Evolutionary conservation across 2,113 vertebrate genomes (phyloP).

Genomic region (Hyla sarda): DNA sequence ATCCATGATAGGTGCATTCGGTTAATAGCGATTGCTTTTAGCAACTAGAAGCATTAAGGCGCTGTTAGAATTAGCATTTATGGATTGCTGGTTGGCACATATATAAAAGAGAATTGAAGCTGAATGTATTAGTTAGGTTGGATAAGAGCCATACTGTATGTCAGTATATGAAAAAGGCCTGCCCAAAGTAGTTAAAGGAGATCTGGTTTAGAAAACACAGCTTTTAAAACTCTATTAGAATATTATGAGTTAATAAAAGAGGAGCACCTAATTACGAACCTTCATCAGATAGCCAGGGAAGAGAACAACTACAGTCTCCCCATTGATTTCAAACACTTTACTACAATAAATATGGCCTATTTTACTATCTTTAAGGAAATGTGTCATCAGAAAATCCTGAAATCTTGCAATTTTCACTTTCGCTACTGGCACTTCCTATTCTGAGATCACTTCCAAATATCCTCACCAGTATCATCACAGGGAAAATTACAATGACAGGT

Average conservation of each 20-base stretch:
- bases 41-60: background rate
- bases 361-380: too few species aligned
- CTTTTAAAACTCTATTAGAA: background rate
- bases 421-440: too few species aligned
- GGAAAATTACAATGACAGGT: too few species aligned
- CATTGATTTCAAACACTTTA: background rate
- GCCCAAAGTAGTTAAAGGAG: background rate
- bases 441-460: too few species aligned
- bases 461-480: too few species aligned
- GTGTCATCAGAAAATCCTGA: too few species aligned
- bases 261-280: background rate
- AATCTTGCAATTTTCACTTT: too few species aligned
- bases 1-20: background rate
- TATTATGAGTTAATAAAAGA: background rate
- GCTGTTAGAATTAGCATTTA: background rate
- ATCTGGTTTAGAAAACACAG: background rate
- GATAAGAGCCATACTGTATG: background rate
- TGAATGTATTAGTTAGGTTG: background rate
- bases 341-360: too few species aligned
- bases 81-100: background rate
- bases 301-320: background rate
- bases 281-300: background rate
- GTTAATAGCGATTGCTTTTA: slow-evolving; percentile 5
- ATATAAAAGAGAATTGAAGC: background rate
- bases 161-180: background rate